phyloP scores from a whole-genome alignment of 23 tunicate species.

The Styela plicata region DNA sequence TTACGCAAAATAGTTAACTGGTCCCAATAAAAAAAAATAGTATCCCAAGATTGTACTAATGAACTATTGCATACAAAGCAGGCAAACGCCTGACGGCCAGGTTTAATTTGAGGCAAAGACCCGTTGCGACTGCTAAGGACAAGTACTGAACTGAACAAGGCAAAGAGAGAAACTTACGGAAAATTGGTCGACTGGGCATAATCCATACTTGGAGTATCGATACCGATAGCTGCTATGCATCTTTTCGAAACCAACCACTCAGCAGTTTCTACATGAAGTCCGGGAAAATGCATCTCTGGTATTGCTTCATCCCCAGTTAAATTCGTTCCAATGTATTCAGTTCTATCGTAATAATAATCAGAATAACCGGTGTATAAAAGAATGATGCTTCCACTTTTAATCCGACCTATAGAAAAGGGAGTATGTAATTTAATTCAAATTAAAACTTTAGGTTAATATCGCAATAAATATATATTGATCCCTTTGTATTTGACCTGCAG shows the following conservation, averaged over 20 bases:
- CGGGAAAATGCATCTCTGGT: conserved; percentile 19
- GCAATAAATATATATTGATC: too few relatives aligned
- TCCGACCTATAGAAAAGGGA: neutral
- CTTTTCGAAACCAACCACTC: conserved; percentile 5
- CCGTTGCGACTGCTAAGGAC: too few relatives aligned
- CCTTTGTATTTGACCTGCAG: neutral
- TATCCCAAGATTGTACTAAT: too few relatives aligned
- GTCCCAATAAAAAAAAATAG: too few relatives aligned
- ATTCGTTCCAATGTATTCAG: conserved; percentile 13
- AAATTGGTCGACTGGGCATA: neutral
- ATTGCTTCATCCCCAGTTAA: neutral
- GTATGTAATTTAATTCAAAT: too few relatives aligned
- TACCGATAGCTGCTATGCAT: conserved; percentile 13
- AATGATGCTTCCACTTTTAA: conserved; percentile 16
- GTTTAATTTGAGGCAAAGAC: too few relatives aligned
- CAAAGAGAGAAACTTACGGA: conserved; percentile 14
- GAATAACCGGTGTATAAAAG: conserved; percentile 12
- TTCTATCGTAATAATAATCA: conserved; percentile 6
- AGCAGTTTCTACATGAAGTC: neutral
- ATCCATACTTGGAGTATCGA: conserved; percentile 18
- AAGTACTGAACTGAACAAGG: too few relatives aligned
- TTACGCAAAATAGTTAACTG: too few relatives aligned
- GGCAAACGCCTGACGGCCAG: too few relatives aligned
- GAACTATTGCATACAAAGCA: too few relatives aligned
- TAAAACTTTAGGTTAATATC: too few relatives aligned